phyloP scores from a whole-genome alignment of 2,797 vertebrate species.

The Mormyrops boulengeri region DNA sequence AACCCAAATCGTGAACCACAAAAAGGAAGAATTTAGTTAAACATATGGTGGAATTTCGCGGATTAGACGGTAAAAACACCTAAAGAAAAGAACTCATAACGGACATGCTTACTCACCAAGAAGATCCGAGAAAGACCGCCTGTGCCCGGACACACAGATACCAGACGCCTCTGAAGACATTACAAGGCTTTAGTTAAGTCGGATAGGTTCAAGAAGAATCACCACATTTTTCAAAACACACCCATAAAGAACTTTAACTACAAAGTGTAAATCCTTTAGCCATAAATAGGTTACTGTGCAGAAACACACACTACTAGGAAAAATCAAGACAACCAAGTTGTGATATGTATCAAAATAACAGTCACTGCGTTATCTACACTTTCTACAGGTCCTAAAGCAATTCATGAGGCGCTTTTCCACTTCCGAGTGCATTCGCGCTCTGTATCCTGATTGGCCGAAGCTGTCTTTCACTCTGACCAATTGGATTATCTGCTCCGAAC shows the following conservation, averaged over 20 bases:
- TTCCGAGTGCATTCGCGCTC: slow-evolving; percentile 18
- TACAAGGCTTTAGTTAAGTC: background rate
- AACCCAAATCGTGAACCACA: background rate
- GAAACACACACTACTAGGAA: background rate
- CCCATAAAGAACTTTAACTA: background rate
- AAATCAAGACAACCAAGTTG: background rate
- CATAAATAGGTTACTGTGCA: background rate
- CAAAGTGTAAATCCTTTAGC: background rate
- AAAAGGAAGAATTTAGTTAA: background rate
- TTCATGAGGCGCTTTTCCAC: background rate
- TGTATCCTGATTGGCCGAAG: background rate
- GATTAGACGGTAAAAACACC: background rate
- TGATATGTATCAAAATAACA: background rate
- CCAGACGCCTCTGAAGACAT: slow-evolving; percentile 31
- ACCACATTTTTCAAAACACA: background rate
- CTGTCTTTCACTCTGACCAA: background rate
- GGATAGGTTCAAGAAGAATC: background rate
- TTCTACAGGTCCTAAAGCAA: background rate
- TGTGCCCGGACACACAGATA: slow-evolving; percentile 36
- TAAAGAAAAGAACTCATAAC: background rate
- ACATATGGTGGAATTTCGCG: background rate
- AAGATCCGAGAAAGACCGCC: slow-evolving; percentile 49
- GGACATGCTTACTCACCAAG: slow-evolving; percentile 51
- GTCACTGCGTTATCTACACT: background rate
- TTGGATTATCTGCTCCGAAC: background rate